These are phyloP conservation scores for Nothocercus julius DNA, from an alignment of 2,113 vertebrate genomes.

Conservation along the genomic window DNA sequence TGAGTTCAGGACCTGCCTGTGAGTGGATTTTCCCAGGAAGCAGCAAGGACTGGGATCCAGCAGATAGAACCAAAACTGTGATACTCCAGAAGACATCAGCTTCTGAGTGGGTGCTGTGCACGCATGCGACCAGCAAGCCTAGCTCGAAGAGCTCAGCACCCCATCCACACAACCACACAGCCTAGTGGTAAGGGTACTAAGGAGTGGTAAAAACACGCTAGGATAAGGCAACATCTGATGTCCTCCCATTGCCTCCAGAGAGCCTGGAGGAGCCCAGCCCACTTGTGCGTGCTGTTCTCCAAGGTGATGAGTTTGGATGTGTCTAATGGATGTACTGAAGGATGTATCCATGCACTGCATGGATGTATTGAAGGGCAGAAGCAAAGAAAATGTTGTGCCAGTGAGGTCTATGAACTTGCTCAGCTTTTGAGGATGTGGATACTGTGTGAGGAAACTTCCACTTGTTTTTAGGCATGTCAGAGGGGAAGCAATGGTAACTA, in stretches of 20 bases:
- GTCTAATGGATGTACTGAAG: background rate
- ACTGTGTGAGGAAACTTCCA: background rate
- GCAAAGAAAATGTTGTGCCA: background rate
- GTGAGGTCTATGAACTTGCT: fast-evolving
- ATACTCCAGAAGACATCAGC: background rate
- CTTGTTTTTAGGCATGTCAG: fast-evolving
- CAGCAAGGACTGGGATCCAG: background rate
- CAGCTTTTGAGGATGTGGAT: fast-evolving
- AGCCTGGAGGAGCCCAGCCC: background rate
- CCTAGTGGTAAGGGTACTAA: too few relatives aligned
- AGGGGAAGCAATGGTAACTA: background rate
- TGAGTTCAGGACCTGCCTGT: background rate
- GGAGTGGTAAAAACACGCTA: background rate
- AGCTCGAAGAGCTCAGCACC: background rate
- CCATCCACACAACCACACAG: too few relatives aligned
- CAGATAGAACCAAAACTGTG: background rate
- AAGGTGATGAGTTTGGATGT: background rate
- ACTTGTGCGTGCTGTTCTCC: background rate
- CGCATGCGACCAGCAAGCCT: fast-evolving
- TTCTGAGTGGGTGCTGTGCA: background rate
- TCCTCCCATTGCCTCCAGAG: background rate
- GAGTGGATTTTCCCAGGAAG: background rate
- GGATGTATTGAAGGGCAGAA: background rate
- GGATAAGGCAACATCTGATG: background rate
- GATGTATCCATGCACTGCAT: too few relatives aligned